Evolutionary conservation across 2,888 invertebrate genomes (phyloP), one percentile per base, ranked within the genome.

Genomic region (Drosophila quinaria): DNA sequence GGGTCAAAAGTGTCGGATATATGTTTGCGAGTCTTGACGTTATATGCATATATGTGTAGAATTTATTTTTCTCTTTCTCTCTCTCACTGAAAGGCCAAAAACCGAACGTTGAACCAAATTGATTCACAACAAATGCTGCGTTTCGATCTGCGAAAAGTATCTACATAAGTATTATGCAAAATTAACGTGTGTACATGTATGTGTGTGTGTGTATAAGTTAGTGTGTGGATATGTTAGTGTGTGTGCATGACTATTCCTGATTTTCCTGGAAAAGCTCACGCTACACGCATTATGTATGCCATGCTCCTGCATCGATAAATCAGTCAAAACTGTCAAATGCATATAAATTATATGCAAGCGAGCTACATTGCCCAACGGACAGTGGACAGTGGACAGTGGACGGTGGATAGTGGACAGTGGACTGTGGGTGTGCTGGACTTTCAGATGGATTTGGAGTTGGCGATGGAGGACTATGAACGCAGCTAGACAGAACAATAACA

Each of bases 311-410:
- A 89, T 82, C 87, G 86, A 87, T 87, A 87, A 87, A 87, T 87
- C 87, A 87, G 87, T 87, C 86, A 87, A 86, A 87, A 86, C 83
- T 87, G 87, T 87, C 87, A 87, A 87, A 87, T 87, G 86, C 86
- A 87, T 89, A 87, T 89, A 87, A 89, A 87, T 89, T 87, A 89
- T 87, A 85, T 87, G 90, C 86, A 87, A 87, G 73, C 69, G 52
- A 78, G 83, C 84, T 77, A 59, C 82, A 70, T 86, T 81, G 79
- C 55, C 68, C 80, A 71, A 39, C 35, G 85, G 66, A 65, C 64
- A 78, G 42, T 29, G 55, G 55, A 42, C 22, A 1, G 29, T 29
- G 29, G 39, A 54, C 19, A 25, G 25, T 39, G 39, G 22, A 50
- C 11, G 8, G 50, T n/a, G 35, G 35, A 51, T 59, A 52, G 39